These are phyloP conservation scores for Ctenochaetus hawaiiensis DNA, from an alignment of 2,797 vertebrate genomes.

Conservation along the genomic window DNA sequence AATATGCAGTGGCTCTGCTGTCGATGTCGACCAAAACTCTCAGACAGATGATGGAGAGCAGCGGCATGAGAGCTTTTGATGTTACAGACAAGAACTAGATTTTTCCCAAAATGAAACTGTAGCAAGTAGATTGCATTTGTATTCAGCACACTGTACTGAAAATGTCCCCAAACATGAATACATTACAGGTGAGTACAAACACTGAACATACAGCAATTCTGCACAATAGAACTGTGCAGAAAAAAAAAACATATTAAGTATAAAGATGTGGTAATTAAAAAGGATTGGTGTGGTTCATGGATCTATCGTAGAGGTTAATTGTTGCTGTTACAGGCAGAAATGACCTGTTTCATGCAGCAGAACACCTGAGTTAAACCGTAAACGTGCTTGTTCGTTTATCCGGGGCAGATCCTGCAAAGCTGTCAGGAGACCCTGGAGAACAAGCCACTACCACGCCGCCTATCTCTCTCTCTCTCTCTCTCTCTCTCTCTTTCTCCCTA, in stretches of 20 bases:
- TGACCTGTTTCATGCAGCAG: constrained; percentile 17
- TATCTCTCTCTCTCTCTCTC: too few relatives aligned
- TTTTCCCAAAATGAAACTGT: not conserved
- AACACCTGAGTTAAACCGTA: constrained; percentile 14
- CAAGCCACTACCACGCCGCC: constrained; percentile 24
- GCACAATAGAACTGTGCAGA: not conserved
- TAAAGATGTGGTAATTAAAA: constrained; percentile 17
- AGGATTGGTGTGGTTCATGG: constrained; percentile 1
- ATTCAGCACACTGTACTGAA: not conserved
- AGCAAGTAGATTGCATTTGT: not conserved
- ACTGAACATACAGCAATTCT: not conserved
- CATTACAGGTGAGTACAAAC: not conserved
- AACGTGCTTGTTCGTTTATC: constrained; percentile 34
- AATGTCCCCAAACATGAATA: constrained; percentile 11
- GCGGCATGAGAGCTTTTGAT: not conserved
- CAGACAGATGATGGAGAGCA: constrained; percentile 52
- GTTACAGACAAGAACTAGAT: not conserved
- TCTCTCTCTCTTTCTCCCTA: constrained; percentile 35
- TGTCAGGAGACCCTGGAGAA: constrained; percentile 48
- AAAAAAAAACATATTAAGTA: not conserved
- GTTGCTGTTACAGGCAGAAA: not conserved
- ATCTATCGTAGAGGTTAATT: constrained; percentile 16
- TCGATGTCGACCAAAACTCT: constrained; percentile 45
- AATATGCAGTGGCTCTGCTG: constrained; percentile 39
- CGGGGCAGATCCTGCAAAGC: constrained; percentile 58